Base-by-base conservation (phyloP, 1,140 invertebrate genomes). In the Drosophila melanica region DNA sequence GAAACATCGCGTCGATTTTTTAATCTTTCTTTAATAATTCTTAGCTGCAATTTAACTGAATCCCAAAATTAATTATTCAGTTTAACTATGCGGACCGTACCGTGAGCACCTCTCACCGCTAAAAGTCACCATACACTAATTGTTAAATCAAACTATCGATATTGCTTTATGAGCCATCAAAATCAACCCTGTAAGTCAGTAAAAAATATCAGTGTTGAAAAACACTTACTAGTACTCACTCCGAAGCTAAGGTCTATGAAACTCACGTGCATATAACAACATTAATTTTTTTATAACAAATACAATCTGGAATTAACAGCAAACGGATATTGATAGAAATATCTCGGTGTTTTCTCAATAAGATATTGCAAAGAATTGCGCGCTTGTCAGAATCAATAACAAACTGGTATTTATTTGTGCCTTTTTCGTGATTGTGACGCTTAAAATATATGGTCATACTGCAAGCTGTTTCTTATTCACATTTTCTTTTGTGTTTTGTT, bases 401-500 rank as follows among this genome's bases (percentile, higher is more conserved):
- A 23, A 30, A 14, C 0, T 42, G 9, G 60, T 71, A 71, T 57
- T 58, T 55, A 10, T 11, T 16, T 0, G 27, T 10, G 8, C 4
- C 20, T 53, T 30, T 66, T 72, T 23, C 4, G 47, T 33, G 4
- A 12, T 41, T 53, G 18, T 39, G 6, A 2, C 8, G 5, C 14
- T 18, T 6, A 0, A 0, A 3, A 10, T 0, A n/a, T 3, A 27
- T 5, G 69, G 69, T 23, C 69, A 58, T 63, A 59, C 63, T 51
- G 14, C 2, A 14, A 50, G 9, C 30, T 27, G 45, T 72, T 63
- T 66, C 69, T 67, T 72, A 66, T 72, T 66, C 54, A 53, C 30
- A 58, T 72, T 72, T 67, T 53, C 69, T 72, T 72, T 67, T 67
- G 37, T 72, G 69, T 72, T 58, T 72, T 72, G 69, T 72, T 72